Evolutionary conservation across 2,113 vertebrate species (phyloP).

Genomic region (Rana temporaria): DNA sequence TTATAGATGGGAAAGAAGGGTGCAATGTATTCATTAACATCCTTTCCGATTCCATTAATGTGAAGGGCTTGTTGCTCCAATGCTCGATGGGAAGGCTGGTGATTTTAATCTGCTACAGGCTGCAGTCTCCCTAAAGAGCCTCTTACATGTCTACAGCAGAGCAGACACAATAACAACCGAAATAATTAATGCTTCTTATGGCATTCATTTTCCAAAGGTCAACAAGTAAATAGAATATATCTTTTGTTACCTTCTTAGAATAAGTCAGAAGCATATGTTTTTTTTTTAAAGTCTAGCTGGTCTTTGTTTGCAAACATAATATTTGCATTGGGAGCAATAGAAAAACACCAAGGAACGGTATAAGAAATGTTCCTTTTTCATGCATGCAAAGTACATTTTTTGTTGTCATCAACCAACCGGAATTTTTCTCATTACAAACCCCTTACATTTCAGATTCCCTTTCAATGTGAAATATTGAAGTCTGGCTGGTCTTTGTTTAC

Average conservation of each 20-base stretch:
- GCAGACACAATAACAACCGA: slow-evolving; percentile 46
- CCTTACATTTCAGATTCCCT: background rate
- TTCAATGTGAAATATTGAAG: slow-evolving; percentile 19
- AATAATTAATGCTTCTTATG: slow-evolving; percentile 34
- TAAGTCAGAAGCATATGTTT: slow-evolving; percentile 34
- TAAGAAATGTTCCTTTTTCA: slow-evolving; percentile 36
- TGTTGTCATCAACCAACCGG: slow-evolving; percentile 11
- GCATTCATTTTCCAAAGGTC: slow-evolving; percentile 57
- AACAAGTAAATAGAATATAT: slow-evolving; percentile 54
- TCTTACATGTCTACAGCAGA: slow-evolving; percentile 38
- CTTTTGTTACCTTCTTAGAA: slow-evolving; percentile 52
- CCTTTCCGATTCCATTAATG: slow-evolving; percentile 55
- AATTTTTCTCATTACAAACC: background rate
- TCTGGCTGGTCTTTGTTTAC: slow-evolving; percentile 40
- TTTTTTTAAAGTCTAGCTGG: slow-evolving; percentile 50
- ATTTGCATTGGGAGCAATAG: slow-evolving; percentile 47
- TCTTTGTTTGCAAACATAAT: slow-evolving; percentile 40
- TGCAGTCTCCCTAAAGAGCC: slow-evolving; percentile 53
- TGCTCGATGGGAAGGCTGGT: slow-evolving; percentile 45
- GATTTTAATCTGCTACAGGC: slow-evolving; percentile 55
- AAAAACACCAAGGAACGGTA: slow-evolving; percentile 32
- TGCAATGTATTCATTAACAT: slow-evolving; percentile 56
- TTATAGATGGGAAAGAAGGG: background rate
- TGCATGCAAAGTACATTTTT: slow-evolving; percentile 47
- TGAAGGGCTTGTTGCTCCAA: slow-evolving; percentile 34